Conservation (phyloP, 2,113 vertebrate species). For the Antigone vipio region DNA sequence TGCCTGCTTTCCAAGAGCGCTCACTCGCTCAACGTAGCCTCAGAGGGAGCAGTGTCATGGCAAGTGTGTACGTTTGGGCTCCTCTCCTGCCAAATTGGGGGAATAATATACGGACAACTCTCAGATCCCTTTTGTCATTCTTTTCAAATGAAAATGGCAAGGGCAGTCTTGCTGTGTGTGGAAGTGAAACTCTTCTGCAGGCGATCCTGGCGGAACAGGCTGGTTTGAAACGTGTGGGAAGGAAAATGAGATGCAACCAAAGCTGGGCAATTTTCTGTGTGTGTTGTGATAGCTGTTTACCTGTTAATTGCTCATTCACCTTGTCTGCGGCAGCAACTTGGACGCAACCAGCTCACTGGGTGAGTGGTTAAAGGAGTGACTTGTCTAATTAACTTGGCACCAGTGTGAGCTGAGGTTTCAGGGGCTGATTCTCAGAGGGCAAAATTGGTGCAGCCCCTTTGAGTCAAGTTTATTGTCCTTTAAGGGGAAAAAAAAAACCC, state of each 20-base stretch:
- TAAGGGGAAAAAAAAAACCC: not conserved
- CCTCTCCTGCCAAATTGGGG: not conserved
- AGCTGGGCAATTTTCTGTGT: not conserved
- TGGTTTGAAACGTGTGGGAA: not conserved
- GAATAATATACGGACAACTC: not conserved
- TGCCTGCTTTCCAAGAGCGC: not conserved
- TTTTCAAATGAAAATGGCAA: not conserved
- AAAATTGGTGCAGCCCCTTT: not conserved
- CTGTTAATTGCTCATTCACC: not conserved
- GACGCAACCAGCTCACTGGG: not conserved
- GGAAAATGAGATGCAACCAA: not conserved
- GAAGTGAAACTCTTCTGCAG: not conserved
- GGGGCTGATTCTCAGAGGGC: not conserved
- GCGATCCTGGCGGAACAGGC: not conserved
- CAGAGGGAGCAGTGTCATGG: not conserved
- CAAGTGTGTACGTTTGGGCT: not conserved
- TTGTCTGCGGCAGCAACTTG: not conserved
- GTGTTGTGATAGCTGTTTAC: not conserved
- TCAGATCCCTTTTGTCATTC: not conserved
- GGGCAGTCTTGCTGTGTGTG: fast-evolving
- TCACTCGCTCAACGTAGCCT: fast-evolving
- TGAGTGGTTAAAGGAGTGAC: not conserved
- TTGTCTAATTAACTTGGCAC: not conserved
- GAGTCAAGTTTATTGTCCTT: not conserved
- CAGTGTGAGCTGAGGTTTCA: not conserved